Evolutionary conservation across 2,797 vertebrate species (phyloP).

Genomic region (Taeniopygia guttata): DNA sequence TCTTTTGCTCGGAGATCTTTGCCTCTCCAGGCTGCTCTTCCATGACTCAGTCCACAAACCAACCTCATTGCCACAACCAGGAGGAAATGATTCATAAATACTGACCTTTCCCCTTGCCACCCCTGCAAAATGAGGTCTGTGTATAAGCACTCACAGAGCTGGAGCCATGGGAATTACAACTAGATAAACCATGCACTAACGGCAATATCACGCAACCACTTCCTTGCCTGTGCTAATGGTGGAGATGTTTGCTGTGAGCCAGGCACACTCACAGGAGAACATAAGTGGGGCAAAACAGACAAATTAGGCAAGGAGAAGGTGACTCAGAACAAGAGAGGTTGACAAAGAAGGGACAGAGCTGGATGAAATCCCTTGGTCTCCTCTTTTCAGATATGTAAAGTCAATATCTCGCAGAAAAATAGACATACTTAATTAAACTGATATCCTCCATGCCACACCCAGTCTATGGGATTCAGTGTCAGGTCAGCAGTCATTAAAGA

Average conservation of each 20-base stretch:
- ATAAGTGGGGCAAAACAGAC: background rate
- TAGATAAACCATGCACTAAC: conserved; percentile 38
- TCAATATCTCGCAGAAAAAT: background rate
- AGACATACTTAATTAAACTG: background rate
- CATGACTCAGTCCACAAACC: conserved; percentile 73
- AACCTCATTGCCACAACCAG: conserved; percentile 59
- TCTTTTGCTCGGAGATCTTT: conserved; percentile 17
- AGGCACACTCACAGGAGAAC: background rate
- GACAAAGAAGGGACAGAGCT: background rate
- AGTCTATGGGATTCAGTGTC: background rate
- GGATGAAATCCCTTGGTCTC: background rate
- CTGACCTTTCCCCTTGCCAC: conserved; percentile 77
- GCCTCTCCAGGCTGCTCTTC: conserved; percentile 42
- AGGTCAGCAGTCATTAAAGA: background rate
- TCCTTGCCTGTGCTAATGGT: background rate
- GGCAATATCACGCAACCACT: background rate
- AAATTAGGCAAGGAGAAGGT: background rate
- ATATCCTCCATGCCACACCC: background rate
- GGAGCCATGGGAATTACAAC: conserved; percentile 55
- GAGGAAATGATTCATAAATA: conserved; percentile 78
- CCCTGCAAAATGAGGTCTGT: conserved; percentile 61
- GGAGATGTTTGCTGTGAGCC: background rate
- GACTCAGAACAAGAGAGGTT: background rate
- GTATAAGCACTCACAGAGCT: conserved; percentile 55
- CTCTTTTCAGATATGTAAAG: background rate